A percentile compares a stretch with the other conserved stretches of the same genome.
Evolutionary conservation across 2,113 vertebrate genomes (phyloP).

Genomic region (Ahaetulla prasina): DNA sequence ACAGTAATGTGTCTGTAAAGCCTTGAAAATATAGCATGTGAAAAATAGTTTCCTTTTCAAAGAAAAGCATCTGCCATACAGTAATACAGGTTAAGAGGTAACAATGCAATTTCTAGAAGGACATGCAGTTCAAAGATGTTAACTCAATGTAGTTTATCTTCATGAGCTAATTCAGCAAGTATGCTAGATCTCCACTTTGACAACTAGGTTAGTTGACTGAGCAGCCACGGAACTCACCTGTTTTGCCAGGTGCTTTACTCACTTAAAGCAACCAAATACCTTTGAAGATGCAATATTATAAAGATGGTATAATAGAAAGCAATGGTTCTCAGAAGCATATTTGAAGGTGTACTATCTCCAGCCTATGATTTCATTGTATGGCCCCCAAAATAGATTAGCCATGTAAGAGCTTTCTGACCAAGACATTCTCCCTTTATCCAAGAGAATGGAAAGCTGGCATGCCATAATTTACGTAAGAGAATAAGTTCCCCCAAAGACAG

Average conservation of each 20-base stretch:
- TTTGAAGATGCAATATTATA: not conserved
- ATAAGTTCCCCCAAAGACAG: not conserved
- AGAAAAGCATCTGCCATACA: not conserved
- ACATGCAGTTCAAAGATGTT: not conserved
- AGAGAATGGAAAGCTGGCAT: not conserved
- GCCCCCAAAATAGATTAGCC: not conserved
- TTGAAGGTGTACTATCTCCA: not conserved
- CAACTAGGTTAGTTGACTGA: not conserved
- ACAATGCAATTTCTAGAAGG: not conserved
- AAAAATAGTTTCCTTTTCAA: not conserved
- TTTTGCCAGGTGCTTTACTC: not conserved
- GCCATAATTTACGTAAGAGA: not conserved
- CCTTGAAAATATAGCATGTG: not conserved
- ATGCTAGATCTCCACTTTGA: not conserved
- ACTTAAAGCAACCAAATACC: not conserved
- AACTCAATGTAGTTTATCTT: not conserved
- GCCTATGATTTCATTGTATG: not conserved
- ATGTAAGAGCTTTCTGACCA: not conserved
- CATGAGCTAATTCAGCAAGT: not conserved
- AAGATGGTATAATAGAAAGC: not conserved
- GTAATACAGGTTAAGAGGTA: not conserved
- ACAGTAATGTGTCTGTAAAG: not conserved
- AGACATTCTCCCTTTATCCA: not conserved
- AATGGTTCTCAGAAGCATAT: not conserved
- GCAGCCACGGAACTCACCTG: not conserved